These are phyloP conservation scores for Drosophila recens DNA, from an alignment of 2,888 invertebrate genomes.

Conservation along the genomic window DNA sequence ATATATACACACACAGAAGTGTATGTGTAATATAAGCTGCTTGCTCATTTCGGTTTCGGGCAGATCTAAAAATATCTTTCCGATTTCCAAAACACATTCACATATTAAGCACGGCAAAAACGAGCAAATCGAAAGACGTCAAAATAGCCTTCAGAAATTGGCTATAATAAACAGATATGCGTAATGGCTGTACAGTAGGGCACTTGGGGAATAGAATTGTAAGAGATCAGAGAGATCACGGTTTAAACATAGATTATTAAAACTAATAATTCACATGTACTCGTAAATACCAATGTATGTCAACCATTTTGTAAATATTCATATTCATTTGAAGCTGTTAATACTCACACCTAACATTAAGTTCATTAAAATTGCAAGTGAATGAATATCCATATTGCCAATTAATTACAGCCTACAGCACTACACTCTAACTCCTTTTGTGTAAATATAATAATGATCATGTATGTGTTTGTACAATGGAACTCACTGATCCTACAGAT, in stretches of 20 bases:
- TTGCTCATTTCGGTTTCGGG: slow-evolving; percentile 76
- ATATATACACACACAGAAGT: slow-evolving; percentile 1
- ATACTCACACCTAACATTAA: slow-evolving; percentile 13
- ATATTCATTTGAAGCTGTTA: slow-evolving; percentile 10
- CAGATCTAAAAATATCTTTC: slow-evolving; percentile 73
- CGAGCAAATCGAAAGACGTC: slow-evolving; percentile 27
- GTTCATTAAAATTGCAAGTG: slow-evolving; percentile 26
- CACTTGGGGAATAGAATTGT: slow-evolving; percentile 2
- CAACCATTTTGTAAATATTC: slow-evolving; percentile 11
- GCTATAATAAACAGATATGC: slow-evolving; percentile 29
- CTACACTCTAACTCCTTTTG: slow-evolving; percentile 54
- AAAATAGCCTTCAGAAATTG: slow-evolving; percentile 37
- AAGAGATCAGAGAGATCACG: slow-evolving; percentile 2
- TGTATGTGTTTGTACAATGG: neutral
- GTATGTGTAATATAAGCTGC: slow-evolving; percentile 81
- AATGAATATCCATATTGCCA: slow-evolving; percentile 31
- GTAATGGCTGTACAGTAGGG: slow-evolving; percentile 10
- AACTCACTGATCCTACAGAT: slow-evolving; percentile 10
- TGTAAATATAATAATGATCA: slow-evolving; percentile 15
- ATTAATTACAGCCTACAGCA: slow-evolving; percentile 68
- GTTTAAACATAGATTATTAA: neutral
- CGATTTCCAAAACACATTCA: slow-evolving; percentile 74
- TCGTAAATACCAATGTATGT: slow-evolving; percentile 4
- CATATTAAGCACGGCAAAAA: slow-evolving; percentile 47
- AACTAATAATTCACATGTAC: slow-evolving; percentile 10